phyloP scores from a whole-genome alignment of 2,888 invertebrate genomes.

The Rotaria socialis region DNA sequence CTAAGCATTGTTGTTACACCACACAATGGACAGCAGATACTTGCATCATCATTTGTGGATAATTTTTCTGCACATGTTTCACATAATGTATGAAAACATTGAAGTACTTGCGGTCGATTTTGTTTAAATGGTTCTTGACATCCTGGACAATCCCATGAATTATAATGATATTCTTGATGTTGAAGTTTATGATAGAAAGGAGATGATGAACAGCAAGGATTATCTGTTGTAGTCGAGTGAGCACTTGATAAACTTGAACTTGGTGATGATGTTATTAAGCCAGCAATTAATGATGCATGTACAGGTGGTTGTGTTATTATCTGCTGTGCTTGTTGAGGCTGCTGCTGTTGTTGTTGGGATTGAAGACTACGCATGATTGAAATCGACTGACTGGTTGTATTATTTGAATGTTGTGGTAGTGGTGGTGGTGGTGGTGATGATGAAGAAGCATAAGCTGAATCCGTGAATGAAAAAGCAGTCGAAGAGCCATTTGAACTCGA shows the following conservation, averaged over 20 bases:
- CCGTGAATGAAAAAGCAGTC: neutral
- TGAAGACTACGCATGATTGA: neutral
- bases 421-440: neutral
- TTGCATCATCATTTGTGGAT: conserved; percentile 47
- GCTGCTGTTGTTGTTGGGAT: neutral
- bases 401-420: neutral
- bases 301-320: neutral
- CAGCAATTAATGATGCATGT: neutral
- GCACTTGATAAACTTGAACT: conserved; percentile 1
- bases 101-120: conserved; percentile 50
- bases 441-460: conserved; percentile 20
- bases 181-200: neutral
- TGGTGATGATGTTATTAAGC: neutral
- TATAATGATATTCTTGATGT: conserved; percentile 21
- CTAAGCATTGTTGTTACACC: neutral
- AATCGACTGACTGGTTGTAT: neutral
- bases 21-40: conserved; percentile 17
- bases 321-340: neutral
- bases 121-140: neutral
- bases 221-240: neutral
- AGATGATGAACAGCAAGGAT: conserved; percentile 6
- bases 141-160: neutral
- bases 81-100: conserved; percentile 72
- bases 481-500: conserved; percentile 8
- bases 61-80: conserved; percentile 72